These are phyloP conservation scores for Piprites chloris DNA, from an alignment of 2,113 vertebrate species.

Conservation along the genomic window DNA sequence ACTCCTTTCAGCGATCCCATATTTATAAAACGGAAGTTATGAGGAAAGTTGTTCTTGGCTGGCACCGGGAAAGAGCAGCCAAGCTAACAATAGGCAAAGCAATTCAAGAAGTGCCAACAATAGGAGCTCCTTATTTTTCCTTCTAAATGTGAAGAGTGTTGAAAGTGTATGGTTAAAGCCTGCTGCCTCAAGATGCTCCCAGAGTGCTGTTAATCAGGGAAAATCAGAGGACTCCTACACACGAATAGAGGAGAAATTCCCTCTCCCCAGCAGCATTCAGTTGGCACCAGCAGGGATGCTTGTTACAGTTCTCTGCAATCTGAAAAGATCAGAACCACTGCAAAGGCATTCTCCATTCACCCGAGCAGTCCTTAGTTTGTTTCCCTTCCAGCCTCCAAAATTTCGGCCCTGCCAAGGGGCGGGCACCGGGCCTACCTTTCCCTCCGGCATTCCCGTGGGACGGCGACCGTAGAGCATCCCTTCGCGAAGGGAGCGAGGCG, in stretches of 20 bases:
- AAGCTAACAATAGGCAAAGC: background rate
- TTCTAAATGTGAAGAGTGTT: background rate
- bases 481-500: background rate
- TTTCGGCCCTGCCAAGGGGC: background rate
- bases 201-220: background rate
- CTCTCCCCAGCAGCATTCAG: background rate
- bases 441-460: background rate
- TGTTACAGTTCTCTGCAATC: background rate
- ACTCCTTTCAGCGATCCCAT: background rate
- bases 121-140: background rate
- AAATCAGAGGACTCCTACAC: background rate
- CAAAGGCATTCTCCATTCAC: background rate
- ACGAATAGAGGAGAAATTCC: background rate
- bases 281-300: background rate
- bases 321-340: background rate
- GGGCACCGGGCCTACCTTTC: background rate
- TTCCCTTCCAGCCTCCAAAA: background rate
- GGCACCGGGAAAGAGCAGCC: background rate
- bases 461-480: background rate
- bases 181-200: background rate
- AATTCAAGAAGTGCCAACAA: background rate
- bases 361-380: background rate
- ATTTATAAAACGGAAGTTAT: background rate
- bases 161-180: background rate
- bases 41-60: slow-evolving; percentile 39